Evolutionary conservation across 2,797 vertebrate species (phyloP).

Genomic region (Micrastur ruficollis): DNA sequence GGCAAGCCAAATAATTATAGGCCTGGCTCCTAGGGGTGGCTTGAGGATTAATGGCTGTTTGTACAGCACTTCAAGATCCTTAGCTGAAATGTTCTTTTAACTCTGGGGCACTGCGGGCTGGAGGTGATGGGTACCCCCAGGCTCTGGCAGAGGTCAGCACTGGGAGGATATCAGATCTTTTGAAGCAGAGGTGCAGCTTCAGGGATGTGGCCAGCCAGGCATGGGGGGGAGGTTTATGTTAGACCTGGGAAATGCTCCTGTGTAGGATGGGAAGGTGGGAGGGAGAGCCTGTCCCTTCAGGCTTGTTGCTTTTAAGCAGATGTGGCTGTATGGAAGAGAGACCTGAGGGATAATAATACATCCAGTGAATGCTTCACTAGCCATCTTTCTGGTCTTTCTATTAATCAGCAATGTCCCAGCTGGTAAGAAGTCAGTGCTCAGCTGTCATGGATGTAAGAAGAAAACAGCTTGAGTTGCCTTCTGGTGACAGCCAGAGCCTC

Average conservation of each 20-base stretch:
- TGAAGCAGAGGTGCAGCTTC: not conserved
- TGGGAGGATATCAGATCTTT: not conserved
- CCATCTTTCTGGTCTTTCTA: not conserved
- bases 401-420: not conserved
- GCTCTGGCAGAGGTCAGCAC: not conserved
- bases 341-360: not conserved
- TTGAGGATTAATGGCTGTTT: constrained; percentile 33
- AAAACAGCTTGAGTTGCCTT: not conserved
- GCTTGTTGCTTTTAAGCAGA: not conserved
- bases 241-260: not conserved
- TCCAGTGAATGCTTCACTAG: not conserved
- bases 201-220: not conserved
- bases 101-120: not conserved
- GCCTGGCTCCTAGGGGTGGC: not conserved
- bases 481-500: not conserved
- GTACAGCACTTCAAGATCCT: not conserved
- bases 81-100: not conserved
- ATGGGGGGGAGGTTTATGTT: not conserved
- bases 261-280: not conserved
- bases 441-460: not conserved
- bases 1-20: not conserved
- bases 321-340: not conserved
- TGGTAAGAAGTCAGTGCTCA: not conserved
- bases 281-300: not conserved
- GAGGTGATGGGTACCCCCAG: not conserved